These are phyloP conservation scores for Sicus ferrugineus DNA, from an alignment of 2,888 invertebrate genomes.

Conservation along the genomic window DNA sequence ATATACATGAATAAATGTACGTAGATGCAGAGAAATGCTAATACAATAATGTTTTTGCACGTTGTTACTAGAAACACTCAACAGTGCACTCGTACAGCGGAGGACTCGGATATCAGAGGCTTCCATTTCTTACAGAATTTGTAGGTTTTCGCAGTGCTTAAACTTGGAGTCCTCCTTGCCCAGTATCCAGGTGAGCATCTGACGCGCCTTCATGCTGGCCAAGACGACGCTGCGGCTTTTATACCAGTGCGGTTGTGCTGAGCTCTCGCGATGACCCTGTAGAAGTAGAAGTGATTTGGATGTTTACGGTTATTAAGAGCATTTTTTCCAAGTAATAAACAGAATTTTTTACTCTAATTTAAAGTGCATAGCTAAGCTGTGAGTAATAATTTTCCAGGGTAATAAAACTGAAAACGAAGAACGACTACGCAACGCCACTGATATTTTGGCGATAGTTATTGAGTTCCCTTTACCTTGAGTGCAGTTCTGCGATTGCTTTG, in stretches of 20 bases:
- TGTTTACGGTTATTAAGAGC: no score
- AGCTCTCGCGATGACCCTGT: slow-evolving; percentile 63
- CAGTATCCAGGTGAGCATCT: slow-evolving; percentile 91
- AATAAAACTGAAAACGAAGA: no score
- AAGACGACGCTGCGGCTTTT: slow-evolving; percentile 84
- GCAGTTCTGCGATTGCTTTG: neutral
- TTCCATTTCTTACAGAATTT: slow-evolving; percentile 74
- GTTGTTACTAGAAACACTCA: no score
- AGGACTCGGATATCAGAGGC: neutral
- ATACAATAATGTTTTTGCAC: neutral
- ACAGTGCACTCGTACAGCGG: neutral
- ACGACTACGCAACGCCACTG: no score
- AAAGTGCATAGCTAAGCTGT: no score
- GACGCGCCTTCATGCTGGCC: slow-evolving; percentile 88
- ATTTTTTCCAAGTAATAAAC: no score
- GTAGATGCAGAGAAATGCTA: neutral
- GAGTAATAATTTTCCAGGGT: no score
- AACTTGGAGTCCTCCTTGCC: slow-evolving; percentile 91
- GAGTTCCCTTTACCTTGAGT: no score
- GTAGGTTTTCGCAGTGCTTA: slow-evolving; percentile 89
- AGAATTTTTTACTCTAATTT: no score
- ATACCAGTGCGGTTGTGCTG: slow-evolving; percentile 79
- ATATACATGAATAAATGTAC: neutral
- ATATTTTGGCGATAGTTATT: no score
- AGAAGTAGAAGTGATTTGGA: no score